Evolutionary conservation across 2,797 vertebrate species (phyloP).

Genomic region (Lacerta viridis): DNA sequence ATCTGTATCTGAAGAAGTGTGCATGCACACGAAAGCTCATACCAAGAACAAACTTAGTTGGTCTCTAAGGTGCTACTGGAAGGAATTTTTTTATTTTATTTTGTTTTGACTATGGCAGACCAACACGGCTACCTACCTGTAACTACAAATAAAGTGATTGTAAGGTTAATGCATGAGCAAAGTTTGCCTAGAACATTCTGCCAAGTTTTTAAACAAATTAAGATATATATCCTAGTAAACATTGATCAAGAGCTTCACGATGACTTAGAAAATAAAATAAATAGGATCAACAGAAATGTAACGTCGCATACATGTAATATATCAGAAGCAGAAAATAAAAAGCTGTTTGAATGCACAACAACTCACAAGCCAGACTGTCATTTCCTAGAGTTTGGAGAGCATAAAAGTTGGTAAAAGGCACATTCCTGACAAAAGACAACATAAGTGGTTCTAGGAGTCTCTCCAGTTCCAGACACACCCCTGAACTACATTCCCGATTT

Average conservation of each 20-base stretch:
- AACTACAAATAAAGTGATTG: background rate
- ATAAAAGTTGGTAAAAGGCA: background rate
- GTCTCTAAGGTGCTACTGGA: too few relatives aligned
- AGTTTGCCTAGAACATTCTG: background rate
- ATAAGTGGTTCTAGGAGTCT: background rate
- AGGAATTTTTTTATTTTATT: too few relatives aligned
- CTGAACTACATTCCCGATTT: background rate
- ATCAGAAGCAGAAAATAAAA: background rate
- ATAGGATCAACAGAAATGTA: background rate
- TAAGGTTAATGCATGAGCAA: constrained; percentile 1
- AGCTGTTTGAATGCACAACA: background rate
- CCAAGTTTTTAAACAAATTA: background rate
- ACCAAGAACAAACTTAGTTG: too few relatives aligned
- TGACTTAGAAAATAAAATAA: background rate
- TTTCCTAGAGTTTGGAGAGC: background rate
- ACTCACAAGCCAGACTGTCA: background rate
- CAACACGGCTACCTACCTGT: too few relatives aligned
- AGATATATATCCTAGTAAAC: background rate
- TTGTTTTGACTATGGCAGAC: too few relatives aligned
- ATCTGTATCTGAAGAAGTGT: too few relatives aligned
- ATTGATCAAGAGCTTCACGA: background rate
- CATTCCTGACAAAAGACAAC: background rate
- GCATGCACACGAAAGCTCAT: too few relatives aligned
- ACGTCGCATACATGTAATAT: background rate
- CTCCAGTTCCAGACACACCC: background rate